Base-by-base conservation (phyloP, 2,888 invertebrate species). In the Drosophila cyrtoloma region DNA sequence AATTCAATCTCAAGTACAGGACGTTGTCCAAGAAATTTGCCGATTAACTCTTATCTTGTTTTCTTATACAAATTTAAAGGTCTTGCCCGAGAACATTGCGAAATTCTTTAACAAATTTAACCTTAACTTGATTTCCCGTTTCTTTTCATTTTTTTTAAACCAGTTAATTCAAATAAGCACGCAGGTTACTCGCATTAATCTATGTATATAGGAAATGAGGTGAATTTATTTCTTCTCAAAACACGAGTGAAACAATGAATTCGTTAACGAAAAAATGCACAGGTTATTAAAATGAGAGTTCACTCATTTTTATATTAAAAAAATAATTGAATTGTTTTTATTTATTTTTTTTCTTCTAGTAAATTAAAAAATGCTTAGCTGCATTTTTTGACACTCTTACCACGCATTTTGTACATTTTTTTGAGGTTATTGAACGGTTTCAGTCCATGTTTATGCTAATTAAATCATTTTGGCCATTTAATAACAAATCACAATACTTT, bases 381-480 rank as follows among this genome's bases (percentile, higher is more conserved):
- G 16, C 47, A 35, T 37, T 28, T 58, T 59, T 44, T 50, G 50
- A 14, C 35, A 60, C 5, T 59, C 32, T 47, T 47, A 9, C 7
- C 9, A 1, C 47, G 47, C 22, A 47, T 7, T 22, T 26, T 9
- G 14, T 14, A 16, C 22, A 39, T 39, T 32, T 61, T 39, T 22
- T 28, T n/a, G 39, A 19, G 53, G 28, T 39, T 19, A 47, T 44
- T 32, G 9, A 42, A 26, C 33, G 3, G 14, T 16, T 56, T 50
- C 12, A 33, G 47, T 53, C 37, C 14, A 1, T 59, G 44, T 37
- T 51, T 59, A 66, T 53, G 65, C 14, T 66, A 63, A 66, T 78
- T 78, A 51, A 63, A n/a, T 47, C 6, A 69, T 50, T 69, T 57
- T 32, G 53, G 50, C 50, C 53, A 67, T 67, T 64, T 14, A 78